These are phyloP conservation scores for Phoebastria nigripes DNA, from an alignment of 2,797 vertebrate species.

Conservation along the genomic window DNA sequence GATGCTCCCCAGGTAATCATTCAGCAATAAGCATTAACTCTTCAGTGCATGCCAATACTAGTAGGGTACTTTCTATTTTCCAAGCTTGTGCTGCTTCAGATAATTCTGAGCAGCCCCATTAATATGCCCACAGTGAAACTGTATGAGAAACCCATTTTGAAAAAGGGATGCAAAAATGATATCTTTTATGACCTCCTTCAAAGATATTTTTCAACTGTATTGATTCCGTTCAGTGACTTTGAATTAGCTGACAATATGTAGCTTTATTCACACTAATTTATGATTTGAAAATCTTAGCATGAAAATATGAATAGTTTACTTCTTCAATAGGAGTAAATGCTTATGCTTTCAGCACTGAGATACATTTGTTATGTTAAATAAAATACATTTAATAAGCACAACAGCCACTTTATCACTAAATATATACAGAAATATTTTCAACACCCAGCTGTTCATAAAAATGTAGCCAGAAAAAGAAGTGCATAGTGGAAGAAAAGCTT, in stretches of 20 bases:
- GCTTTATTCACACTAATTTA: neutral
- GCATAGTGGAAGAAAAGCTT: neutral
- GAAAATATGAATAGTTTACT: neutral
- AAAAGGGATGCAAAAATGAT: neutral
- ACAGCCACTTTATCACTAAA: neutral
- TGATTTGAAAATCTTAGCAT: neutral
- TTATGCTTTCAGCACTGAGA: neutral
- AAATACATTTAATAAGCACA: neutral
- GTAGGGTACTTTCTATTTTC: neutral
- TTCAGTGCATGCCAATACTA: neutral
- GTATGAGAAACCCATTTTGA: neutral
- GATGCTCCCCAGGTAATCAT: neutral
- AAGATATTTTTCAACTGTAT: neutral
- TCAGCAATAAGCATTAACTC: neutral
- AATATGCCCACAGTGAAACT: neutral
- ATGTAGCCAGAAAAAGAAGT: neutral
- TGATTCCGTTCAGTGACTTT: neutral
- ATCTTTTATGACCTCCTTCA: neutral
- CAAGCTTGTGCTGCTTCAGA: neutral
- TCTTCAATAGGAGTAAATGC: neutral
- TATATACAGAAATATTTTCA: neutral
- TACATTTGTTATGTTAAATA: neutral
- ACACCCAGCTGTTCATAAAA: neutral
- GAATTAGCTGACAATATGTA: neutral
- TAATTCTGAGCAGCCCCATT: neutral